Percentiles rank a stretch among this genome's conserved stretches.
Evolutionary conservation across 2,797 vertebrate genomes (phyloP).

Genomic region (Erpetoichthys calabaricus): DNA sequence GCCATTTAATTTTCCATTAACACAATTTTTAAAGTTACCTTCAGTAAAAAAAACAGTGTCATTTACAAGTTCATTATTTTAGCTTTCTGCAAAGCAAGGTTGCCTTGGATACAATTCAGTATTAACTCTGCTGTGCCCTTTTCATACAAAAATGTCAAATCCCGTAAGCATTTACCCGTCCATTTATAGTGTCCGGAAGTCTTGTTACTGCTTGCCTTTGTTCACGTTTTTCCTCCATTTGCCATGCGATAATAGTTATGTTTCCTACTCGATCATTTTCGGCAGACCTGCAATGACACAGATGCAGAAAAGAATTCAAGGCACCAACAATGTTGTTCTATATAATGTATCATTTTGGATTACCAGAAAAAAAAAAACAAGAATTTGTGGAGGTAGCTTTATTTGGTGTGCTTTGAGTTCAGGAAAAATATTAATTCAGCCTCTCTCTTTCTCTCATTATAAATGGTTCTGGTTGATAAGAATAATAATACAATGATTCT

Average conservation of each 20-base stretch:
- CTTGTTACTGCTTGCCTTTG: slow-evolving; percentile 58
- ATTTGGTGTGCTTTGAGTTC: background rate
- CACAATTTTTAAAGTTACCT: too few species aligned
- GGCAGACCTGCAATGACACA: slow-evolving; percentile 62
- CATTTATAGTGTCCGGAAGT: slow-evolving; percentile 71
- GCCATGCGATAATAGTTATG: slow-evolving; percentile 77
- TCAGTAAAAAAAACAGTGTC: too few species aligned
- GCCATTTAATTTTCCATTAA: too few species aligned
- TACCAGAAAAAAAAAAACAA: background rate
- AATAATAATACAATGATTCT: too few species aligned
- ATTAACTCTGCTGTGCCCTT: background rate
- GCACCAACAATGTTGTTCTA: too few species aligned
- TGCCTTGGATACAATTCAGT: background rate
- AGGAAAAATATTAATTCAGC: background rate
- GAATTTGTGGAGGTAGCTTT: background rate
- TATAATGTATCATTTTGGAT: too few species aligned
- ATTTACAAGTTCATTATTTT: background rate
- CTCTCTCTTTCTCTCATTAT: too few species aligned
- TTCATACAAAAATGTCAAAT: background rate
- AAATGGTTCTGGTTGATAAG: too few species aligned
- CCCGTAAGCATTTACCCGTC: slow-evolving; percentile 55
- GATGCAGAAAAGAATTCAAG: slow-evolving; percentile 1
- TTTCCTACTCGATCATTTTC: slow-evolving; percentile 79
- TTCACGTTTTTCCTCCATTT: slow-evolving; percentile 81
- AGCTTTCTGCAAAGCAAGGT: background rate